phyloP scores from a whole-genome alignment of 2,888 invertebrate genomes.

The Ferdinandea cuprea region DNA sequence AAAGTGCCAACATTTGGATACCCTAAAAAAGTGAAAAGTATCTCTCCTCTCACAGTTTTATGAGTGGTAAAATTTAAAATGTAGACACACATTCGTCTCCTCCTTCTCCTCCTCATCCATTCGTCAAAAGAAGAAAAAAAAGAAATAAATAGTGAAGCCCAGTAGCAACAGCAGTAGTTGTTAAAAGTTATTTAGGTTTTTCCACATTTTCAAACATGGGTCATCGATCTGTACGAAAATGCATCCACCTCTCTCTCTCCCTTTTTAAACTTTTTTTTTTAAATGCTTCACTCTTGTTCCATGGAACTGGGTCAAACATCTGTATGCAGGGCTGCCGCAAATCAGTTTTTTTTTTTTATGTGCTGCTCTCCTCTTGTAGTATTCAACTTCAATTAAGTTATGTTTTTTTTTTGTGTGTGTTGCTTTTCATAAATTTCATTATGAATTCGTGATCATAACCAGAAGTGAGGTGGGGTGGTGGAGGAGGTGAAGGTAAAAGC shows the following conservation, averaged over 20 bases:
- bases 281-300: conserved; percentile 44
- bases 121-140: neutral
- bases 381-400: conserved; percentile 65
- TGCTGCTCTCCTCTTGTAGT: conserved; percentile 36
- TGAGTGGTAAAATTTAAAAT: conserved; percentile 33
- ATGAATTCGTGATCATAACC: conserved; percentile 67
- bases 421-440: conserved; percentile 68
- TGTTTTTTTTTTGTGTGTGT: conserved; percentile 32
- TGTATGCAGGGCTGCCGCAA: conserved; percentile 58
- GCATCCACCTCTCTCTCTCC: conserved; percentile 36
- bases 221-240: conserved; percentile 64
- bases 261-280: conserved; percentile 51
- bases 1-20: conserved; percentile 60
- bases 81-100: conserved; percentile 29
- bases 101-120: neutral
- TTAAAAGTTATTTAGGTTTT: conserved; percentile 17
- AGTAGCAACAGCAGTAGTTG: conserved; percentile 4
- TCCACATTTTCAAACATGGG: conserved; percentile 47
- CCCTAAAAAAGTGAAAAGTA: conserved; percentile 32
- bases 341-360: conserved; percentile 27
- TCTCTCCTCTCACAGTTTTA: conserved; percentile 28
- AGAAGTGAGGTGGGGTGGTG: neutral
- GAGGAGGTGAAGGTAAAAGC: conserved; percentile 37
- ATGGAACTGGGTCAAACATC: conserved; percentile 69
- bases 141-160: conserved; percentile 14